phyloP scores from a whole-genome alignment of 1,140 invertebrate species.

The Saccostrea cuccullata region DNA sequence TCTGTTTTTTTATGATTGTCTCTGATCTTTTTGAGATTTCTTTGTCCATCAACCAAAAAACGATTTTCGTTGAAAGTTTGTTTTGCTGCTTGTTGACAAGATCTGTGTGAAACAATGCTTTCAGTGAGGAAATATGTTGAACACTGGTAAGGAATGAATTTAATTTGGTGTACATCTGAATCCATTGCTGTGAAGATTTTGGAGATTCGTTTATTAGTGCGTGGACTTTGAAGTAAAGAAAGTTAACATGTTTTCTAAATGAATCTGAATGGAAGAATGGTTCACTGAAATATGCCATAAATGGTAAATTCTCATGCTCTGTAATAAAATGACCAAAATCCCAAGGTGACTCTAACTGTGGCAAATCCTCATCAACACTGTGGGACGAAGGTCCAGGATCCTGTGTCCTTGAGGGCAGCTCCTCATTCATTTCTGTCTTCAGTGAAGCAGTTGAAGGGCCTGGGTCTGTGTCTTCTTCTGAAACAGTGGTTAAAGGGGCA shows the following conservation, averaged over 20 bases:
- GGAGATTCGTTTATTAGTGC: not conserved
- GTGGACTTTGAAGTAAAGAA: conserved; percentile 40
- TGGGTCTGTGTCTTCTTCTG: too few relatives aligned
- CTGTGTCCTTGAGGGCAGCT: too few relatives aligned
- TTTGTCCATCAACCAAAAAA: conserved; percentile 44
- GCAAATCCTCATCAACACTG: too few relatives aligned
- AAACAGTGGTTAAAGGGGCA: too few relatives aligned
- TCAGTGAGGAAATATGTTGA: not conserved
- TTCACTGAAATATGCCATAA: too few relatives aligned
- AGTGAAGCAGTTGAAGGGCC: too few relatives aligned
- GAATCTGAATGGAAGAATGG: too few relatives aligned
- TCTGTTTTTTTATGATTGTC: not conserved
- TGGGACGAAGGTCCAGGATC: too few relatives aligned
- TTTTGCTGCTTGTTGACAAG: conserved; percentile 21
- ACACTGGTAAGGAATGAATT: conserved; percentile 35
- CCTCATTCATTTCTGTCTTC: too few relatives aligned
- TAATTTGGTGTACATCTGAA: not conserved
- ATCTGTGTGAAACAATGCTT: conserved; percentile 21
- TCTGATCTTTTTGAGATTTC: conserved; percentile 15
- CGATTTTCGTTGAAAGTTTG: conserved; percentile 42
- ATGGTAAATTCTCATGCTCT: too few relatives aligned
- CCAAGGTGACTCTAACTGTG: too few relatives aligned
- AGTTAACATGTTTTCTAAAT: not conserved
- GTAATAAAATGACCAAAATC: too few relatives aligned
- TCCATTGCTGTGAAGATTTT: conserved; percentile 30